Evolutionary conservation across 2,797 vertebrate species (phyloP), one percentile per base, ranked within the genome.

Genomic region (Manis javanica): DNA sequence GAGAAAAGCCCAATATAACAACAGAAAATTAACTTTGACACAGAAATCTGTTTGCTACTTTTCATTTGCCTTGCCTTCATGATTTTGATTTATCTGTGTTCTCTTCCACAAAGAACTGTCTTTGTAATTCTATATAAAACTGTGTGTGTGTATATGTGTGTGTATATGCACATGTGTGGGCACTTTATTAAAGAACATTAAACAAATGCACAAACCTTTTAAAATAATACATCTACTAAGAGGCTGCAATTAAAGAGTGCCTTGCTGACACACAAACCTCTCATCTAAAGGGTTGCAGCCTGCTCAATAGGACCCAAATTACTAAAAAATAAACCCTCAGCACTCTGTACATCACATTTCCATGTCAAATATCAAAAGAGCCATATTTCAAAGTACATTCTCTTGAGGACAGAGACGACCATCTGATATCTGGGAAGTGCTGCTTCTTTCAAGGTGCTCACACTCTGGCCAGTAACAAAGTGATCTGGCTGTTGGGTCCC

Each of bases 31-130:
- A 69, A 68, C 66, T 83, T 66, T 78, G 55, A 86, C 71, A 63
- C 57, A 83, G 51, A 95, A 78, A 93, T 96, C 75, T 77, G 55
- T 85, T 87, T 90, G 71, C 10, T 18, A 63, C 42, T 81, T 87
- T 92, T 24, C 4, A 71, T 57, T 77, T 91, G 24, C 68, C 78
- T 93, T 49, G 18, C 29, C 23, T 77, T 79, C 49, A 14, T n/a
- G 75, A 79, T 68, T 81, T 26, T 75, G 21, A 77, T 29, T 9
- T 71, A n/a, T 14, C 61, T 53, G 15, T 46, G 11, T 19, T 85
- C 31, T 82, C 21, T 82, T 83, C 93, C 18, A 72, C 68, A 77
- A 89, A 74, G 55, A 88, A 82, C 4, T 57, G 7, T 10, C 6
- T 19, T 46, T 74, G n/a, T 39, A 21, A 19, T 34, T 64, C 53